phyloP scores from a whole-genome alignment of 2,888 invertebrate genomes.

The Dorcus hopei region DNA sequence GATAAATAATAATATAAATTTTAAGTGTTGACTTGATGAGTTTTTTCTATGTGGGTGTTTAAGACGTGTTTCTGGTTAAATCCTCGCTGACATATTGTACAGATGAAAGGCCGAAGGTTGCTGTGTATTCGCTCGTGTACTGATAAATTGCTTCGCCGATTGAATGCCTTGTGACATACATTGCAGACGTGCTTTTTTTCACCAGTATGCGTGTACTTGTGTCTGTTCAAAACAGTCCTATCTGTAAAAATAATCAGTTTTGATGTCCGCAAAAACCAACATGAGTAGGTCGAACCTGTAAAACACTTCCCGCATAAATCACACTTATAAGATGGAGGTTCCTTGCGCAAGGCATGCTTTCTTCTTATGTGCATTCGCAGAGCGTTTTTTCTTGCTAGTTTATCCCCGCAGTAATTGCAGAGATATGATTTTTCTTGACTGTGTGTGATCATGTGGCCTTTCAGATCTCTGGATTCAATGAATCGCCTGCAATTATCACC shows the following conservation, averaged over 20 bases:
- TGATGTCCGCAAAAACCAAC: too few relatives aligned
- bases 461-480: conserved; percentile 17
- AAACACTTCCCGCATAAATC: conserved; percentile 8
- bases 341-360: neutral
- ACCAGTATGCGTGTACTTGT: neutral
- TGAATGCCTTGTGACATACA: neutral
- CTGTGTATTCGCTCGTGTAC: neutral
- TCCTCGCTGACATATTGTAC: neutral
- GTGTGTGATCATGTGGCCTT: conserved; percentile 15
- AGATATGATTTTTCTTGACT: conserved; percentile 8
- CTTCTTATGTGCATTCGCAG: conserved; percentile 9
- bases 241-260: neutral
- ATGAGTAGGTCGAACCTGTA: neutral
- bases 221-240: neutral
- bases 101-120: neutral
- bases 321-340: neutral
- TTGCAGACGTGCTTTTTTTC: neutral
- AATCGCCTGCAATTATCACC: conserved; percentile 3
- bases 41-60: neutral
- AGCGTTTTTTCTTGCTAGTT: conserved; percentile 3
- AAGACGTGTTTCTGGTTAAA: neutral
- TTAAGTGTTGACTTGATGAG: neutral
- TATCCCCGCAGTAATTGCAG: conserved; percentile 12
- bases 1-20: too few relatives aligned
- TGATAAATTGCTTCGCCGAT: neutral